Evolutionary conservation across 2,888 invertebrate genomes (phyloP).

Genomic region (Aphidius colemani): DNA sequence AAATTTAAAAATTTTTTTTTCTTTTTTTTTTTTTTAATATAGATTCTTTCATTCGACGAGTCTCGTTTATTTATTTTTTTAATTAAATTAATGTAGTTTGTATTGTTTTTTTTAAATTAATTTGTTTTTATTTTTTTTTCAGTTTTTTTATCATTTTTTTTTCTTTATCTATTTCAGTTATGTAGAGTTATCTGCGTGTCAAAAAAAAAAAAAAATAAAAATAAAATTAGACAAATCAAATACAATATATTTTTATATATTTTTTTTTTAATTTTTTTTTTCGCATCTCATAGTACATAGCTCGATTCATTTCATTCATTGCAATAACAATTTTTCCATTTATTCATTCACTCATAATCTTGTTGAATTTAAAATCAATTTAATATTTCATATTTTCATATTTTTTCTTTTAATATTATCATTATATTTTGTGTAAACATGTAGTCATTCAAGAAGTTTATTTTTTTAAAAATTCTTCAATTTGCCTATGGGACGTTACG

Average conservation of each 20-base stretch:
- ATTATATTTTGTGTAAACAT: conserved; percentile 45
- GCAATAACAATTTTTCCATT: conserved; percentile 3
- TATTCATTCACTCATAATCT: conserved; percentile 29
- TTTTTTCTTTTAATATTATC: not conserved
- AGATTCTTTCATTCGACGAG: conserved; percentile 40
- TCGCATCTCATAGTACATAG: conserved; percentile 24
- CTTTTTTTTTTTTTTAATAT: too few relatives aligned
- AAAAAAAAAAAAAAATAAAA: conserved; percentile 13
- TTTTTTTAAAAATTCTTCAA: too few relatives aligned
- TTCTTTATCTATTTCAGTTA: conserved; percentile 7
- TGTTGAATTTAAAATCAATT: conserved; percentile 8
- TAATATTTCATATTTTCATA: conserved; percentile 8
- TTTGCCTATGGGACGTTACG: too few relatives aligned
- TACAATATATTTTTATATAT: conserved; percentile 21
- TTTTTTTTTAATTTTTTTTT: conserved; percentile 16
- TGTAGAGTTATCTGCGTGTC: not conserved
- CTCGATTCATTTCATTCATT: conserved; percentile 23
- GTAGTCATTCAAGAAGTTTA: too few relatives aligned
- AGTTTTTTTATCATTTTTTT: too few relatives aligned
- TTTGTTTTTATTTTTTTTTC: conserved; percentile 25
- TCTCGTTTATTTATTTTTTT: conserved; percentile 18
- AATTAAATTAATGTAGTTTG: conserved; percentile 14
- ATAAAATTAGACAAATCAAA: conserved; percentile 30
- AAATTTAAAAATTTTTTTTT: too few relatives aligned
- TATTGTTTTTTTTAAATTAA: conserved; percentile 17